Conservation (phyloP, 2,113 vertebrate species). For the Misgurnus anguillicaudatus region DNA sequence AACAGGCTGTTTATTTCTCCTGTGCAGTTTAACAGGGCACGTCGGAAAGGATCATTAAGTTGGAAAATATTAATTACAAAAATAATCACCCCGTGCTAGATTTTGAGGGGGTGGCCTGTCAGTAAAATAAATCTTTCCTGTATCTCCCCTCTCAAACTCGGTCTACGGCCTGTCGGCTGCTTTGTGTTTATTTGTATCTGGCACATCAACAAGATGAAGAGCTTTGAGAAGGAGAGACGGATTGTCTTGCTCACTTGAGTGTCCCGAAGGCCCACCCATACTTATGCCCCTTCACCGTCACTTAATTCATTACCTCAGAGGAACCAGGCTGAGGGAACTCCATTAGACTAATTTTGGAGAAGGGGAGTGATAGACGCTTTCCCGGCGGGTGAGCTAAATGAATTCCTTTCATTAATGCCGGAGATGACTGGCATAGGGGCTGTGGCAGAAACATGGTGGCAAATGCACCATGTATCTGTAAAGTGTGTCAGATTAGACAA, state of each 20-base stretch:
- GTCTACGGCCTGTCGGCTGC: constrained; percentile 8
- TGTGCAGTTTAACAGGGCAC: constrained; percentile 9
- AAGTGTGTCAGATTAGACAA: constrained; percentile 8
- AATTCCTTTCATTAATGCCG: constrained; percentile 33
- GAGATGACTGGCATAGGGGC: constrained; percentile 13
- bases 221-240: constrained; percentile 8
- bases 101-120: background rate
- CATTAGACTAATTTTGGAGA: constrained; percentile 50
- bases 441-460: constrained; percentile 10
- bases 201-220: constrained; percentile 20
- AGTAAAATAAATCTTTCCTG: constrained; percentile 34
- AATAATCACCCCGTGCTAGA: constrained; percentile 31
- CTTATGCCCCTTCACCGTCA: constrained; percentile 44
- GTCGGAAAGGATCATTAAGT: constrained; percentile 30
- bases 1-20: constrained; percentile 19
- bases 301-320: constrained; percentile 45
- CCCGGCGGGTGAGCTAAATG: constrained; percentile 32
- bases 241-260: constrained; percentile 26
- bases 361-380: constrained; percentile 14
- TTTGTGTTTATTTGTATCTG: constrained; percentile 18
- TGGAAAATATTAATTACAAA: constrained; percentile 43
- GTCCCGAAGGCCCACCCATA: constrained; percentile 27
- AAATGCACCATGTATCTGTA: background rate
- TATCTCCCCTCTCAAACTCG: background rate
- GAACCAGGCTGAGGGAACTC: constrained; percentile 37